Evolutionary conservation across 2,888 invertebrate species (phyloP).

Genomic region (Neoscelio sp.): DNA sequence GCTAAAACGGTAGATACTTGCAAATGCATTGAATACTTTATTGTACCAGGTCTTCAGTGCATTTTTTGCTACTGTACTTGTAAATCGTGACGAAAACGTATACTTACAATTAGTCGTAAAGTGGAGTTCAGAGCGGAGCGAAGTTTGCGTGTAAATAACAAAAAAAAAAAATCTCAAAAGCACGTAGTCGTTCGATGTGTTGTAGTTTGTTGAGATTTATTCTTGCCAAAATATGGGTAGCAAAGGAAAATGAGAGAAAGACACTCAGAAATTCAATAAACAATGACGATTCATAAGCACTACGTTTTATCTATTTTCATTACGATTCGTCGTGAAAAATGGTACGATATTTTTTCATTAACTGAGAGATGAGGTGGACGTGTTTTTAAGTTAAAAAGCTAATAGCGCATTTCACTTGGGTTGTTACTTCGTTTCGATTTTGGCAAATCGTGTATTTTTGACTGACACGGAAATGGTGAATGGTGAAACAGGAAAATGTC

Average conservation of each 20-base stretch:
- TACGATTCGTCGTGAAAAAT: slow-evolving; percentile 9
- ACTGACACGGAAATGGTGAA: too few species aligned
- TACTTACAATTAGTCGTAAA: slow-evolving; percentile 52
- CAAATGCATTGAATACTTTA: slow-evolving; percentile 75
- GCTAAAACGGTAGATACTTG: slow-evolving; percentile 58
- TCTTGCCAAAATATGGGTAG: slow-evolving; percentile 64
- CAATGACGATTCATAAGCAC: slow-evolving; percentile 22
- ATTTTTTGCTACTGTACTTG: slow-evolving; percentile 80
- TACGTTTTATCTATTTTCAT: slow-evolving; percentile 25
- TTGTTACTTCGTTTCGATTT: too few species aligned
- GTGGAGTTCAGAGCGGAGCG: slow-evolving; percentile 27
- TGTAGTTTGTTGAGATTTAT: slow-evolving; percentile 63
- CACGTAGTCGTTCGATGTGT: slow-evolving; percentile 60
- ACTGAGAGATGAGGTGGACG: not conserved
- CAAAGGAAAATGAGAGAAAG: slow-evolving; percentile 17
- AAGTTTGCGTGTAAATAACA: slow-evolving; percentile 57
- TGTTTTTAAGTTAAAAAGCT: too few species aligned
- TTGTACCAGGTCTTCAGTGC: slow-evolving; percentile 70
- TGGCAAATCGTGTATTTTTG: too few species aligned
- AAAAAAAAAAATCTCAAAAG: slow-evolving; percentile 36
- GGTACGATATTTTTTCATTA: slow-evolving; percentile 36
- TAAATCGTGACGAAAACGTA: slow-evolving; percentile 72
- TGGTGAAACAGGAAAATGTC: slow-evolving; percentile 12
- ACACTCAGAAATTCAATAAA: slow-evolving; percentile 31
- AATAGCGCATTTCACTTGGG: too few species aligned